Evolutionary conservation across 2,113 vertebrate species (phyloP).

Genomic region (Geococcyx californianus): DNA sequence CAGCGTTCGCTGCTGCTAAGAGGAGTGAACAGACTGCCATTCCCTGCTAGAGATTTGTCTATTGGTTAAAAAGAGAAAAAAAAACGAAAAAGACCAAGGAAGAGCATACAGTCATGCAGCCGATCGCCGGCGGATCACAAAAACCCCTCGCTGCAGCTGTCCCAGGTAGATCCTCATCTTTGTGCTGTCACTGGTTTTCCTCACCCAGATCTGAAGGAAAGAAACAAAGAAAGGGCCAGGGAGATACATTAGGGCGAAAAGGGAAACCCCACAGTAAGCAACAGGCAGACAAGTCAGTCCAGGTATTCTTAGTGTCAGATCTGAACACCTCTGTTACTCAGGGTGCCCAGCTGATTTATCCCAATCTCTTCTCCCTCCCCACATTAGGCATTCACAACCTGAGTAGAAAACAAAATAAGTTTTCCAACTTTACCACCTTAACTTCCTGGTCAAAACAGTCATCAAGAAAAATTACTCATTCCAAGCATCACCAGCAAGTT

Average conservation of each 20-base stretch:
- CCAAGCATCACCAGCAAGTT: not conserved
- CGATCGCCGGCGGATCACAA: slow-evolving; percentile 94
- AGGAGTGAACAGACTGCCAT: not conserved
- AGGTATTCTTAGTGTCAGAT: not conserved
- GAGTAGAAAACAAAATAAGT: not conserved
- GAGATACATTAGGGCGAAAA: not conserved
- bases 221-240: not conserved
- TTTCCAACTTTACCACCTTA: not conserved
- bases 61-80: not conserved
- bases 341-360: not conserved
- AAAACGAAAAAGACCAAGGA: not conserved
- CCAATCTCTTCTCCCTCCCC: not conserved
- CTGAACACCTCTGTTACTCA: not conserved
- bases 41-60: not conserved
- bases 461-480: not conserved
- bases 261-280: not conserved
- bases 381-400: not conserved
- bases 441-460: not conserved
- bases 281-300: not conserved
- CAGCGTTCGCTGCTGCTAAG: slow-evolving; percentile 6
- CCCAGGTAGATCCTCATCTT: slow-evolving; percentile 99
- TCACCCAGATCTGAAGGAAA: slow-evolving; percentile 91
- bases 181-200: slow-evolving; percentile 98
- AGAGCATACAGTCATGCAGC: slow-evolving; percentile 80
- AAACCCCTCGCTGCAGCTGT: slow-evolving; percentile 95